Percentiles rank a stretch among this genome's conserved stretches.
Evolutionary conservation across 2,888 invertebrate species (phyloP).

Genomic region (Drosophila multiciliata): DNA sequence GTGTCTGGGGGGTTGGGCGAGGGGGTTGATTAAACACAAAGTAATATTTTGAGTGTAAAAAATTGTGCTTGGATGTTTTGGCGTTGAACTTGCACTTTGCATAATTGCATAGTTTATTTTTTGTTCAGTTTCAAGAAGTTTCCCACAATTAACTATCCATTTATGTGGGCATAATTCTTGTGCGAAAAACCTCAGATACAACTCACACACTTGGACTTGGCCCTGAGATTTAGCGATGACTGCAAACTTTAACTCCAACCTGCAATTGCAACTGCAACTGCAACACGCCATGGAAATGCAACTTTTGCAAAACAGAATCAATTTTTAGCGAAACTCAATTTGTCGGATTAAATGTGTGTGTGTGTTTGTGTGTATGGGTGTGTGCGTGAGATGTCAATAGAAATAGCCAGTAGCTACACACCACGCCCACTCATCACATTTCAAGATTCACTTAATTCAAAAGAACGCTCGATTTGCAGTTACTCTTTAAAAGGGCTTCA

Average conservation of each 20-base stretch:
- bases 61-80: constrained; percentile 1
- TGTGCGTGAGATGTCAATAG: constrained; percentile 23
- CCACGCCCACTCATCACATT: constrained; percentile 22
- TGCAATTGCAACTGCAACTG: constrained; percentile 17
- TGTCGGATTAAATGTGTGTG: neutral
- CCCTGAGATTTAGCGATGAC: constrained; percentile 29
- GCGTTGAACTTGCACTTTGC: constrained; percentile 76
- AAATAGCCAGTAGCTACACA: neutral
- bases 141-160: constrained; percentile 69
- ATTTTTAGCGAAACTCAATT: constrained; percentile 32
- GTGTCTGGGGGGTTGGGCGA: neutral
- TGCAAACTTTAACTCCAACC: neutral
- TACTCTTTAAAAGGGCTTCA: neutral
- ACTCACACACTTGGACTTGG: constrained; percentile 58
- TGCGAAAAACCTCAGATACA: constrained; percentile 50
- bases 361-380: neutral
- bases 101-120: constrained; percentile 58
- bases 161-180: constrained; percentile 67
- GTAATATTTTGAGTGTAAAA: constrained; percentile 9
- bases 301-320: constrained; percentile 35
- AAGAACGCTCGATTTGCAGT: neutral
- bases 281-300: constrained; percentile 32
- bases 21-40: constrained; percentile 5
- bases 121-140: constrained; percentile 32
- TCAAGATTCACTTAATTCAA: neutral